These are phyloP conservation scores for Nemotelus pantherinus DNA, from an alignment of 2,888 invertebrate species.

Conservation along the genomic window DNA sequence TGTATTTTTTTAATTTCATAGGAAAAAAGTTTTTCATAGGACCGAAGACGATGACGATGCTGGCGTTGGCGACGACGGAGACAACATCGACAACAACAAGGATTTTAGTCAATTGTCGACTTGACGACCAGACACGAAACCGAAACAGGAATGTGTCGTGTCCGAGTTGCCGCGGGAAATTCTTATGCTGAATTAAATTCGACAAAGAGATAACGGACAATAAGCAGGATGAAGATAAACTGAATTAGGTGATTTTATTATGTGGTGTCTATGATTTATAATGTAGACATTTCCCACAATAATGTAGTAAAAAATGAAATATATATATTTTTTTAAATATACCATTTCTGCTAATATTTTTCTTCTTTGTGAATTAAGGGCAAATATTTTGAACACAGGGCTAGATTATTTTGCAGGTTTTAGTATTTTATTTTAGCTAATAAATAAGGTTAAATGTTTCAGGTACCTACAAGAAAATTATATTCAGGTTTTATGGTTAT, in stretches of 20 bases:
- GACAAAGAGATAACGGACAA: background rate
- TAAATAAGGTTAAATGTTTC: too few species aligned
- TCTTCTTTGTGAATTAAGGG: too few species aligned
- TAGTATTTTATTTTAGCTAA: too few species aligned
- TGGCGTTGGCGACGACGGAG: background rate
- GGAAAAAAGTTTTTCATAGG: constrained; percentile 31
- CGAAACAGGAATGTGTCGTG: background rate
- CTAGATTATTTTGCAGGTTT: too few species aligned
- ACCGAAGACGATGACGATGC: background rate
- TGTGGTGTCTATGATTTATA: background rate
- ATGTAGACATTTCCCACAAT: background rate
- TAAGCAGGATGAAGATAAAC: background rate
- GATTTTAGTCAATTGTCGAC: constrained; percentile 8
- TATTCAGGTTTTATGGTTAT: too few species aligned
- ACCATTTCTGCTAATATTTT: too few species aligned
- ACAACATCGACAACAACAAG: constrained; percentile 7
- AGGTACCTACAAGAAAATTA: too few species aligned
- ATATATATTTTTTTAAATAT: too few species aligned
- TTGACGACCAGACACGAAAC: constrained; percentile 19
- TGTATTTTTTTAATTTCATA: constrained; percentile 26
- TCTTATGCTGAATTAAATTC: background rate
- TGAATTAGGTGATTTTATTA: background rate
- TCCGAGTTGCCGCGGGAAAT: constrained; percentile 14
- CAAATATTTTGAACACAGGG: too few species aligned
- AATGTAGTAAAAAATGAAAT: too few species aligned